A percentile compares a stretch with the other conserved stretches of the same genome.
Conservation (phyloP, 2,797 vertebrate species). For the Podarcis siculus region DNA sequence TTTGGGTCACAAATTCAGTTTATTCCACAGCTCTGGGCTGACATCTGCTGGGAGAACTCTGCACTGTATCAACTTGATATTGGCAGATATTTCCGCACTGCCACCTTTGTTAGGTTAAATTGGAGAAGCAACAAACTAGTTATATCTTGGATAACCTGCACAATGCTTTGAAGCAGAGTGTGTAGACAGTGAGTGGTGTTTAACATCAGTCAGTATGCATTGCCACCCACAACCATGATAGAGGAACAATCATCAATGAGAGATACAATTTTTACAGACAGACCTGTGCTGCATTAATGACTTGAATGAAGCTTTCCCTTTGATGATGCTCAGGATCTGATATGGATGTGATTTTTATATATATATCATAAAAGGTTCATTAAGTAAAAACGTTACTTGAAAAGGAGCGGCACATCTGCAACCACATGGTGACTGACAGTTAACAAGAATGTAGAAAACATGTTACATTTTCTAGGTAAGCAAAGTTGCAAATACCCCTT, state of each 20-base stretch:
- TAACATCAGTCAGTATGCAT: not conserved
- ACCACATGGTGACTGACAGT: not conserved
- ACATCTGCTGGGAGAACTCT: constrained; percentile 65
- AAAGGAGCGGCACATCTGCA: not conserved
- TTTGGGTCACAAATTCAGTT: constrained; percentile 34
- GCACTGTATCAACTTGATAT: not conserved
- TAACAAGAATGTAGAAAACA: too few species aligned
- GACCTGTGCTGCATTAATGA: not conserved
- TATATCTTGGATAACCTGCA: not conserved
- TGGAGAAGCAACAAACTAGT: too few species aligned
- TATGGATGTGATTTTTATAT: not conserved
- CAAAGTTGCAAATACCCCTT: not conserved
- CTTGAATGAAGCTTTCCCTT: not conserved
- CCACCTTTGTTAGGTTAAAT: not conserved
- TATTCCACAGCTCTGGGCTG: constrained; percentile 62
- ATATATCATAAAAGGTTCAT: not conserved
- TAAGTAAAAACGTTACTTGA: not conserved
- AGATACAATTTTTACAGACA: not conserved
- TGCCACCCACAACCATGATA: not conserved
- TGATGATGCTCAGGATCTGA: not conserved
- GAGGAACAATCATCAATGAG: too few species aligned
- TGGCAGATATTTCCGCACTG: not conserved
- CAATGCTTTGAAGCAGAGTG: not conserved
- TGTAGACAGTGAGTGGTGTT: not conserved
- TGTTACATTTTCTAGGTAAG: not conserved